These are phyloP conservation scores for Planococcus citri DNA, from an alignment of 1,140 invertebrate species.

Conservation along the genomic window DNA sequence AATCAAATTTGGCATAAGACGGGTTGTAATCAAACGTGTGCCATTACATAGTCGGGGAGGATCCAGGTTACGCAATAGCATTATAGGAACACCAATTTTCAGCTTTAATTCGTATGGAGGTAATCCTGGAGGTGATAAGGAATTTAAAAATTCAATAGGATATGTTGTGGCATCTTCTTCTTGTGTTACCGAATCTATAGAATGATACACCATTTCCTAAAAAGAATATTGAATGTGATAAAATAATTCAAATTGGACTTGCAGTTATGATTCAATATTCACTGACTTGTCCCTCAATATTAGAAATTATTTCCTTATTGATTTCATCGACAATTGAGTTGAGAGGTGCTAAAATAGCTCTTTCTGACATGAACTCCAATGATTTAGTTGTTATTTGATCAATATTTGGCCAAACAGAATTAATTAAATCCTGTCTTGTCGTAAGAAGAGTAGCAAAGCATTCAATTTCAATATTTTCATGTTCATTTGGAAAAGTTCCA, in stretches of 20 bases:
- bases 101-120: slow-evolving; percentile 32
- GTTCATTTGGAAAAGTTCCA: no score
- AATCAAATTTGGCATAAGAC: slow-evolving; percentile 33
- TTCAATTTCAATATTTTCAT: slow-evolving; percentile 24
- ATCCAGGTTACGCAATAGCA: slow-evolving; percentile 34
- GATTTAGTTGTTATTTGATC: slow-evolving; percentile 32
- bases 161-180: slow-evolving; percentile 31
- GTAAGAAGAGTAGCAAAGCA: slow-evolving; percentile 26
- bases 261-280: no score
- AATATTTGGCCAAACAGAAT: slow-evolving; percentile 34
- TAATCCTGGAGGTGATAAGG: slow-evolving; percentile 14
- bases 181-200: slow-evolving; percentile 32
- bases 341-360: slow-evolving; percentile 34
- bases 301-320: slow-evolving; percentile 27
- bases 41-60: slow-evolving; percentile 35
- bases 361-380: slow-evolving; percentile 32
- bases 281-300: slow-evolving; percentile 26
- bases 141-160: slow-evolving; percentile 32
- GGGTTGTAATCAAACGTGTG: slow-evolving; percentile 34
- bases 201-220: slow-evolving; percentile 29
- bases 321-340: slow-evolving; percentile 34
- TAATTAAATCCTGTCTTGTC: slow-evolving; percentile 33
- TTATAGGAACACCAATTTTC: slow-evolving; percentile 34
- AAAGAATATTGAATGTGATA: no score
- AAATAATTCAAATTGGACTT: no score